A percentile compares a stretch with the other conserved stretches of the same genome.
Conservation (phyloP, 1,140 invertebrate genomes). For the Nebria ingens region DNA sequence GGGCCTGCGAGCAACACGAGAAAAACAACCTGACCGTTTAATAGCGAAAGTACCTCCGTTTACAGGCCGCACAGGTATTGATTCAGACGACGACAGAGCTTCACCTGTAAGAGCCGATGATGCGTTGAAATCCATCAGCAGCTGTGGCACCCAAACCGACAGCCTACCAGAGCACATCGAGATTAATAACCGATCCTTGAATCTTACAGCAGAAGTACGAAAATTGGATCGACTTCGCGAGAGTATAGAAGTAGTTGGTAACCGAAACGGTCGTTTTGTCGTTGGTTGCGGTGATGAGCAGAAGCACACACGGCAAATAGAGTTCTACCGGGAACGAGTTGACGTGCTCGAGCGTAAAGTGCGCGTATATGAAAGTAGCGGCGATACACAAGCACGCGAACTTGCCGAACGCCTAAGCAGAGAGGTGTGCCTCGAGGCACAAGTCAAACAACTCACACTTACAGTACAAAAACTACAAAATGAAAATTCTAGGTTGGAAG, state of each 20-base stretch:
- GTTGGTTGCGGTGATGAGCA: conserved; percentile 33
- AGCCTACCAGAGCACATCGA: conserved; percentile 29
- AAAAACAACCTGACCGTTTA: background rate
- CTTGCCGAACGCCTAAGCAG: conserved; percentile 45
- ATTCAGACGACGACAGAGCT: background rate
- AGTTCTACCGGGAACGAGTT: conserved; percentile 47
- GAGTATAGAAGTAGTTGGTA: conserved; percentile 36
- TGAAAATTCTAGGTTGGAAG: conserved; percentile 48
- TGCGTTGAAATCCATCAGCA: conserved; percentile 25
- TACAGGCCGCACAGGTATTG: background rate
- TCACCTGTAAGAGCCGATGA: conserved; percentile 16
- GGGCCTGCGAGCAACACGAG: too few relatives aligned
- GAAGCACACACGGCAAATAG: conserved; percentile 39
- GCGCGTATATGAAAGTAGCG: conserved; percentile 45
- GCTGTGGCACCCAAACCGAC: conserved; percentile 42
- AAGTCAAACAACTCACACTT: conserved; percentile 41
- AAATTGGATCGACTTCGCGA: conserved; percentile 44
- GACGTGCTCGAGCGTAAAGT: conserved; percentile 47
- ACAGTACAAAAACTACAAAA: conserved; percentile 42
- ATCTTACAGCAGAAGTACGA: conserved; percentile 43
- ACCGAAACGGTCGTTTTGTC: conserved; percentile 11
- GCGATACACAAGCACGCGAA: conserved; percentile 44
- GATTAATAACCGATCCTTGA: conserved; percentile 29
- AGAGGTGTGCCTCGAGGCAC: conserved; percentile 42
- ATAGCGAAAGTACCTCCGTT: conserved; percentile 12